Percentiles rank a stretch among this genome's conserved stretches.
Evolutionary conservation across 2,888 invertebrate genomes (phyloP).

Genomic region (Disparrhopalites patrizii): DNA sequence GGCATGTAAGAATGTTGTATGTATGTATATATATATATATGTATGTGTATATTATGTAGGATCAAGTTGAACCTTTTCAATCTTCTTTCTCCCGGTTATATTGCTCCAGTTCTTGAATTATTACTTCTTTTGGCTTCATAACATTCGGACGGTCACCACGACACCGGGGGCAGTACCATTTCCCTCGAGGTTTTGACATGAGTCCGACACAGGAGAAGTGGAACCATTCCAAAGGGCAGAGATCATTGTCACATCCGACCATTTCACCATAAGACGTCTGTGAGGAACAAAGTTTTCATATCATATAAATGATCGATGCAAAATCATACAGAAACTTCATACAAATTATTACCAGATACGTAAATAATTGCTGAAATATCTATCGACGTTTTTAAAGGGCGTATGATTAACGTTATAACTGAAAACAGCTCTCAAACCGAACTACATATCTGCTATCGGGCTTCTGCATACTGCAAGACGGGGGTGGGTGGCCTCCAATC

Average conservation of each 20-base stretch:
- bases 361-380: no score
- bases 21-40: no score
- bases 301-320: no score
- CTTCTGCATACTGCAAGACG: no score
- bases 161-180: slow-evolving; percentile 97
- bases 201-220: slow-evolving; percentile 94
- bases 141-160: slow-evolving; percentile 87
- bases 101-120: slow-evolving; percentile 80
- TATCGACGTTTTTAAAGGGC: no score
- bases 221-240: slow-evolving; percentile 97
- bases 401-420: slow-evolving; percentile 14
- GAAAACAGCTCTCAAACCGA: not conserved
- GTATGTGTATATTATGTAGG: no score
- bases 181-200: slow-evolving; percentile 90
- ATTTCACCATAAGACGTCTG: slow-evolving; percentile 96
- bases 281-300: not conserved
- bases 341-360: no score
- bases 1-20: not conserved
- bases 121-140: slow-evolving; percentile 89
- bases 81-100: slow-evolving; percentile 90
- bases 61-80: no score
- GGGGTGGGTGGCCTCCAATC: no score
- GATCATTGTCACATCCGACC: slow-evolving; percentile 97
- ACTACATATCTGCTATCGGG: no score
- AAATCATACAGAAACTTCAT: not conserved